These are phyloP conservation scores for Malurus alboscapulatus DNA, from an alignment of 2,113 vertebrate genomes.

Conservation along the genomic window DNA sequence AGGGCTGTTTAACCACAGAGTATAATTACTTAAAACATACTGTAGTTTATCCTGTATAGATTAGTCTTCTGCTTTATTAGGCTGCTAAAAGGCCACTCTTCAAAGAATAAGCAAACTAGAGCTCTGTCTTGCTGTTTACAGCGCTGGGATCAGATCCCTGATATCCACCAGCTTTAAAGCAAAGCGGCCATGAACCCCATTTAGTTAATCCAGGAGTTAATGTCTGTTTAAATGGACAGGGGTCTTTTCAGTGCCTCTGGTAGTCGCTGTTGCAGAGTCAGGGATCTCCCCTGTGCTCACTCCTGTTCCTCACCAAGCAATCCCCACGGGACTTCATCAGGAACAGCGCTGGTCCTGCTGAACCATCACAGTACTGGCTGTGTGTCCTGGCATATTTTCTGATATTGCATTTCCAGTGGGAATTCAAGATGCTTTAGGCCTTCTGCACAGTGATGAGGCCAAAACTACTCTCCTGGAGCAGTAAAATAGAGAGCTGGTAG, in stretches of 20 bases:
- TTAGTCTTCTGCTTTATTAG: conserved; percentile 37
- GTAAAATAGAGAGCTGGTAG: background rate
- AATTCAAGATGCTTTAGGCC: background rate
- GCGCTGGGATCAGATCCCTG: conserved; percentile 1
- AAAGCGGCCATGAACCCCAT: background rate
- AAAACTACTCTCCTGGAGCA: background rate
- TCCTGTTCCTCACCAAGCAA: background rate
- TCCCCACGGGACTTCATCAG: background rate
- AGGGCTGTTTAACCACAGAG: conserved; percentile 27
- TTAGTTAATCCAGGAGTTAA: conserved; percentile 6
- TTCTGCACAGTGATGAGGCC: background rate
- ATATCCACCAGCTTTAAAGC: background rate
- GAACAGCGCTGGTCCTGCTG: background rate
- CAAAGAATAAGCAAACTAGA: conserved; percentile 54
- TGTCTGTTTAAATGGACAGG: background rate
- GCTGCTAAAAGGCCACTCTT: conserved; percentile 7
- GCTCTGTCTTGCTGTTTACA: conserved; percentile 34
- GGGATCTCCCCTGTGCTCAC: background rate
- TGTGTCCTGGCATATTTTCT: background rate
- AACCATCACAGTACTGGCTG: accelerated
- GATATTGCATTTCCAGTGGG: background rate
- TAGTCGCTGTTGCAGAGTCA: background rate
- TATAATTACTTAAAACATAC: conserved; percentile 45
- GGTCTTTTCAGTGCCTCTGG: background rate
- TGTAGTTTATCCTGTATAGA: conserved; percentile 20